These are phyloP conservation scores for Tarsius wallacei DNA, from an alignment of 2,797 vertebrate genomes.

Conservation along the genomic window DNA sequence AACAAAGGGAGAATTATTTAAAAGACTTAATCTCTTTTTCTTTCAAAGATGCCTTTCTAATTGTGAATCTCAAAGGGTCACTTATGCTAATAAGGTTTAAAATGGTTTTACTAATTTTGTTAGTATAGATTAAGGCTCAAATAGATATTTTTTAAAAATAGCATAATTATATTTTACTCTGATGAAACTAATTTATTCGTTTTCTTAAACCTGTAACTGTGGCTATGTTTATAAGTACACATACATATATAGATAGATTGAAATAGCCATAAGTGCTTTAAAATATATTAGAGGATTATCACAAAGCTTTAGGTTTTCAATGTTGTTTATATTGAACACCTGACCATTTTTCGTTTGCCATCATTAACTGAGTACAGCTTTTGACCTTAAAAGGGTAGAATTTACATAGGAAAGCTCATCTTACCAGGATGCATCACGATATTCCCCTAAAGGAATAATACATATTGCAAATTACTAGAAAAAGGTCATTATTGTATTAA, in stretches of 20 bases:
- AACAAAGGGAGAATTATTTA: conserved; percentile 36
- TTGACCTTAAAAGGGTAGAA: conserved; percentile 85
- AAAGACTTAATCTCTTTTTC: conserved; percentile 2
- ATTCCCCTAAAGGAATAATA: conserved; percentile 83
- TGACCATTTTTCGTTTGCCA: conserved; percentile 71
- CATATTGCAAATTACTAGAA: conserved; percentile 81
- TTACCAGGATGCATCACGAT: conserved; percentile 48
- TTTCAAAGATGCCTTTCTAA: background rate
- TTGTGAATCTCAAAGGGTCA: background rate
- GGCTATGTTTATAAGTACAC: conserved; percentile 6
- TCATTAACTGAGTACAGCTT: conserved; percentile 76
- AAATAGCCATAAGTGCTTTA: conserved; percentile 58
- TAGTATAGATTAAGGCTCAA: conserved; percentile 8
- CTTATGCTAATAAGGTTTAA: conserved; percentile 48
- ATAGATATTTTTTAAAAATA: conserved; percentile 65
- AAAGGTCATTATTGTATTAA: conserved; percentile 84
- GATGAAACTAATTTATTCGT: background rate
- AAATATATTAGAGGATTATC: conserved; percentile 35
- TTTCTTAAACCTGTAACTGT: background rate
- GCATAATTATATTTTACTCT: background rate
- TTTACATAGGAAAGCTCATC: conserved; percentile 83
- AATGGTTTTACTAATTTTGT: conserved; percentile 16
- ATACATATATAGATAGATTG: background rate
- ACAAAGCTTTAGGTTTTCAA: conserved; percentile 59
- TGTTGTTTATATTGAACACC: conserved; percentile 73